Percentiles rank a stretch among this genome's conserved stretches.
Conservation (phyloP, 2,113 vertebrate genomes). For the Melanerpes formicivorus region DNA sequence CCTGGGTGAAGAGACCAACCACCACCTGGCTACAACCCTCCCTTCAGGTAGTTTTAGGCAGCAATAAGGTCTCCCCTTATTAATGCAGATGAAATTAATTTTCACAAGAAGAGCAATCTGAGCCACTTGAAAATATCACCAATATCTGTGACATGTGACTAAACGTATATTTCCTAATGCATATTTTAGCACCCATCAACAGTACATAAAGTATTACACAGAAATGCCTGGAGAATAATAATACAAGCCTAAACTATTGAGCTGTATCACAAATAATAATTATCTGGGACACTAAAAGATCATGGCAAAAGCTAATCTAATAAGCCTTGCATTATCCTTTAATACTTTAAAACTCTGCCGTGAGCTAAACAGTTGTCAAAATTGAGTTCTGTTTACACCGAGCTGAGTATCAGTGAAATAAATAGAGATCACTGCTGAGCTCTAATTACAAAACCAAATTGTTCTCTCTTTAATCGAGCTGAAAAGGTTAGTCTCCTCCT, state of each 20-base stretch:
- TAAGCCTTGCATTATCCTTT: slow-evolving; percentile 79
- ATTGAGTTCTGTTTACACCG: slow-evolving; percentile 69
- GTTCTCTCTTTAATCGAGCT: slow-evolving; percentile 47
- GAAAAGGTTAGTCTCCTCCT: slow-evolving; percentile 49
- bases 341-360: slow-evolving; percentile 76
- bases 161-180: slow-evolving; percentile 37
- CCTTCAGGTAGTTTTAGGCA: too few relatives aligned
- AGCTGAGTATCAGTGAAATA: slow-evolving; percentile 56
- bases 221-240: slow-evolving; percentile 45
- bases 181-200: slow-evolving; percentile 49
- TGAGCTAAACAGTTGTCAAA: slow-evolving; percentile 78
- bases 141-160: slow-evolving; percentile 34
- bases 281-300: slow-evolving; percentile 78
- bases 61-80: too few relatives aligned
- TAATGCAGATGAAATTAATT: background rate
- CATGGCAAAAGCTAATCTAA: slow-evolving; percentile 79
- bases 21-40: too few relatives aligned
- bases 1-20: too few relatives aligned
- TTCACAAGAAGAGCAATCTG: background rate
- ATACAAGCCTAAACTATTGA: slow-evolving; percentile 62
- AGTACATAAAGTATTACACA: slow-evolving; percentile 43
- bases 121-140: slow-evolving; percentile 11
- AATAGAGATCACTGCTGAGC: slow-evolving; percentile 62
- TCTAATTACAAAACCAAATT: slow-evolving; percentile 70
- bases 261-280: slow-evolving; percentile 72